Base-by-base conservation (phyloP, 2,888 invertebrate species). In the Odontomyia ornata region DNA sequence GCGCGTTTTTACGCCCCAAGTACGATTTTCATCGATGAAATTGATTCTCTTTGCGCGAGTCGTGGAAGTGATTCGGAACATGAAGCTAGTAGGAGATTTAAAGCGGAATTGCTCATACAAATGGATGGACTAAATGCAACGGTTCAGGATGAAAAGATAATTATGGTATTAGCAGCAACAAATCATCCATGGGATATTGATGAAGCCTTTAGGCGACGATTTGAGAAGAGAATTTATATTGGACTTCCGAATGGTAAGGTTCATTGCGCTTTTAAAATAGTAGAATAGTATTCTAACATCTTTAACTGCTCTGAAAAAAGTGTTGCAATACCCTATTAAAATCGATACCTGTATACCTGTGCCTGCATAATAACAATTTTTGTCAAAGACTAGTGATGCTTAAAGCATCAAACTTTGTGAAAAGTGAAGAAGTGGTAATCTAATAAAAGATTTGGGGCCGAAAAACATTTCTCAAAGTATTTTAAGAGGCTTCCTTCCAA, bases 181-280 rank as follows among this genome's bases (percentile, higher is more conserved):
- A 96, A 96, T 86, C 95, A 95, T 84, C 96, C 96, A 0, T 96
- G 96, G 96, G 95, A 95, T 83, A 92, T 96, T 80, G 95, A 95
- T 83, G 95, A 96, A 83, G 96, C 96, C 0, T 91, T 96, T 81
- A 88, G 95, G 36, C 89, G 96, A 81, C 89, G 96, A 69, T 91
- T 96, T 80, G 96, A 96, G 83, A 96, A 96, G 86, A 89, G 96
- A 80, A 94, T 96, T 81, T 96, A 95, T 85, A 94, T 96, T 81
- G 94, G 95, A 25, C 88, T 96, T 77, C 96, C 96, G 47, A 92
- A 91, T 84, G 91, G 92, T 91, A 84, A 83, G 78, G 21, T 65
- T 46, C 9, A 18, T 18, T 18, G 43, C 25, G 18, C 9, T 60
- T 60, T 18, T 64, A 27, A n/a, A 52, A 46, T 46, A 18, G 18